Evolutionary conservation across 2,113 vertebrate genomes (phyloP).

Genomic region (Symphodus melops): DNA sequence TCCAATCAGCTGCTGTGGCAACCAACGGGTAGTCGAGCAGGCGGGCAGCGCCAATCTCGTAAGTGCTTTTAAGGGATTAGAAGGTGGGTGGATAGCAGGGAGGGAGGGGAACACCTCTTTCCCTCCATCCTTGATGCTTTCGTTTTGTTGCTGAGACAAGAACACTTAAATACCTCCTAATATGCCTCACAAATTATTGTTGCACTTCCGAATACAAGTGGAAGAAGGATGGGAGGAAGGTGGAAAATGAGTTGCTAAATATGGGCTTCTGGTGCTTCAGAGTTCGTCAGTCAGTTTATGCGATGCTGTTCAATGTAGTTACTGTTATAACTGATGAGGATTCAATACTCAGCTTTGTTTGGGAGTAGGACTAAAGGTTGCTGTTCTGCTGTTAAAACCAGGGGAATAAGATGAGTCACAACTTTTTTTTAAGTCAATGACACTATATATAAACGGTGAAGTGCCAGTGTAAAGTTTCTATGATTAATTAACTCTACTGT

Average conservation of each 20-base stretch:
- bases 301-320: too few species aligned
- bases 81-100: slow-evolving; percentile 87
- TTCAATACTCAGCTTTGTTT: too few species aligned
- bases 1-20: slow-evolving; percentile 92
- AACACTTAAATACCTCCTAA: slow-evolving; percentile 51
- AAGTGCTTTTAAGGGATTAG: slow-evolving; percentile 99
- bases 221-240: slow-evolving; percentile 10
- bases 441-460: too few species aligned
- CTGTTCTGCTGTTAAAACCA: too few species aligned
- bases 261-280: too few species aligned
- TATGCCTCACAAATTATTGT: slow-evolving; percentile 43
- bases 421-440: too few species aligned
- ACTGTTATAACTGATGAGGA: too few species aligned
- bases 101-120: slow-evolving; percentile 80
- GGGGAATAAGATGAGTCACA: too few species aligned
- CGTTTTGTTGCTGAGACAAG: slow-evolving; percentile 47
- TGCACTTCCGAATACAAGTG: slow-evolving; percentile 30
- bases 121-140: slow-evolving; percentile 48
- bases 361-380: too few species aligned
- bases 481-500: too few species aligned
- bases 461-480: too few species aligned
- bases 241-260: not conserved
- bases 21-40: slow-evolving; percentile 92
- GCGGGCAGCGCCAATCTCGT: slow-evolving; percentile 95
- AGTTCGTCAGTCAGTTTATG: not conserved